A percentile compares a stretch with the other conserved stretches of the same genome.
phyloP scores from a whole-genome alignment of 2,113 vertebrate species.

The Cheilinus undulatus region DNA sequence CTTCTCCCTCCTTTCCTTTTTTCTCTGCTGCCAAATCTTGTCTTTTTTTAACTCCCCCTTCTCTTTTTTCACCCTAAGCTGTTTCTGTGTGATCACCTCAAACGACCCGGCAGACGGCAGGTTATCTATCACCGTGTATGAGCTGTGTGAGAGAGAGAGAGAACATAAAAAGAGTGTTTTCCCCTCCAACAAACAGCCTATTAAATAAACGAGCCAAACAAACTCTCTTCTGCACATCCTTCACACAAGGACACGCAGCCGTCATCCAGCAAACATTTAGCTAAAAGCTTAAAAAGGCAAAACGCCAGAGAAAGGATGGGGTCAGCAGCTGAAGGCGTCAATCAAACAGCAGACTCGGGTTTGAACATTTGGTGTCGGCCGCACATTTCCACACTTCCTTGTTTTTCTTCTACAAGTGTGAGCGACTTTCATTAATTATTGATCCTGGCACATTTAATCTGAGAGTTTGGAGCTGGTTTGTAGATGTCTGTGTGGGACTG shows the following conservation, averaged over 20 bases:
- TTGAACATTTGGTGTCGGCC: constrained; percentile 36
- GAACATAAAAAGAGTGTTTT: constrained; percentile 31
- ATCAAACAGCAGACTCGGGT: constrained; percentile 4
- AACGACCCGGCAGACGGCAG: background rate
- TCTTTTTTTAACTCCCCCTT: background rate
- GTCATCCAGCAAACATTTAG: constrained; percentile 19
- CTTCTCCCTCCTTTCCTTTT: background rate
- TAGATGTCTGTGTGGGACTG: background rate
- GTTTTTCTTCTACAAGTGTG: constrained; percentile 7
- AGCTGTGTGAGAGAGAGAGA: background rate
- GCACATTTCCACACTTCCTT: constrained; percentile 35
- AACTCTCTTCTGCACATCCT: constrained; percentile 27
- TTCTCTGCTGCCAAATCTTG: background rate
- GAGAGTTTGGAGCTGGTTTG: background rate
- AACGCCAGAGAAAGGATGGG: constrained; percentile 13
- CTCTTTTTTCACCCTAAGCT: background rate
- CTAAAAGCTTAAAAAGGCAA: constrained; percentile 36
- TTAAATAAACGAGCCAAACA: constrained; percentile 30
- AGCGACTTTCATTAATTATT: constrained; percentile 24
- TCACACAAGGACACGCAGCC: constrained; percentile 36
- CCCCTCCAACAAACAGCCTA: constrained; percentile 20
- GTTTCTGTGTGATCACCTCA: background rate
- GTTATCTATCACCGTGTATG: constrained; percentile 19
- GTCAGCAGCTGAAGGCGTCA: constrained; percentile 16
- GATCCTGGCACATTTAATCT: background rate